Percentiles rank a stretch among this genome's conserved stretches.
phyloP scores from a whole-genome alignment of 2,797 vertebrate genomes.

The Urosaurus nigricauda region DNA sequence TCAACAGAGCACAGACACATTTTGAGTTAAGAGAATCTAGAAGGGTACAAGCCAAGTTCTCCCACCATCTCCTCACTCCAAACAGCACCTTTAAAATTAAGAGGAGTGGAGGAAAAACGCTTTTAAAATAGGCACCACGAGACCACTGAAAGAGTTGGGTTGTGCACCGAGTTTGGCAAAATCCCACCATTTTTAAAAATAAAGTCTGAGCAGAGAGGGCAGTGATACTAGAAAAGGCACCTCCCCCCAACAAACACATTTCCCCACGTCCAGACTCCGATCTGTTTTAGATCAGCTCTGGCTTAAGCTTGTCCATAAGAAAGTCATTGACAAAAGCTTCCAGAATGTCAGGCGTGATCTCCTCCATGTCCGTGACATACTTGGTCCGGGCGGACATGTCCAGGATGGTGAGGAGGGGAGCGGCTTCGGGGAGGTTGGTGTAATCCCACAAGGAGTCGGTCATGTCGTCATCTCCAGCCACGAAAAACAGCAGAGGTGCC shows the following conservation, averaged over 20 bases:
- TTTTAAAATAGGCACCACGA: constrained; percentile 81
- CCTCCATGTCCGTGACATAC: constrained; percentile 97
- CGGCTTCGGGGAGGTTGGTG: constrained; percentile 96
- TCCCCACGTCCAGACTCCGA: neutral
- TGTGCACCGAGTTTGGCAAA: constrained; percentile 51
- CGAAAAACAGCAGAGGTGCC: constrained; percentile 94
- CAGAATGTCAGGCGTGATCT: constrained; percentile 95
- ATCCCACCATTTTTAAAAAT: constrained; percentile 78
- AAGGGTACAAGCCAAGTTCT: constrained; percentile 70
- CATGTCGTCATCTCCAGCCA: constrained; percentile 99
- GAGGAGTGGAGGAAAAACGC: constrained; percentile 69
- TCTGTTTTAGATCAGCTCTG: constrained; percentile 90
- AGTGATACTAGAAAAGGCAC: neutral
- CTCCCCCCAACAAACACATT: too few species aligned
- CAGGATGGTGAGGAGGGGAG: constrained; percentile 97
- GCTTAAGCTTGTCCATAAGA: constrained; percentile 97
- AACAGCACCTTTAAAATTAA: constrained; percentile 69
- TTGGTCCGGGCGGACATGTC: constrained; percentile 99
- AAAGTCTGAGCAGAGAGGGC: constrained; percentile 64
- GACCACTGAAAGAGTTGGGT: constrained; percentile 65
- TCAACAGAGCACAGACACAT: constrained; percentile 46
- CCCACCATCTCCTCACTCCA: constrained; percentile 64
- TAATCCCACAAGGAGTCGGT: constrained; percentile 96
- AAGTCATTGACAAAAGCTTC: constrained; percentile 97
- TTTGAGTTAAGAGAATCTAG: constrained; percentile 40